Conservation (phyloP, 2,113 vertebrate genomes). For the Terrapene triunguis region DNA sequence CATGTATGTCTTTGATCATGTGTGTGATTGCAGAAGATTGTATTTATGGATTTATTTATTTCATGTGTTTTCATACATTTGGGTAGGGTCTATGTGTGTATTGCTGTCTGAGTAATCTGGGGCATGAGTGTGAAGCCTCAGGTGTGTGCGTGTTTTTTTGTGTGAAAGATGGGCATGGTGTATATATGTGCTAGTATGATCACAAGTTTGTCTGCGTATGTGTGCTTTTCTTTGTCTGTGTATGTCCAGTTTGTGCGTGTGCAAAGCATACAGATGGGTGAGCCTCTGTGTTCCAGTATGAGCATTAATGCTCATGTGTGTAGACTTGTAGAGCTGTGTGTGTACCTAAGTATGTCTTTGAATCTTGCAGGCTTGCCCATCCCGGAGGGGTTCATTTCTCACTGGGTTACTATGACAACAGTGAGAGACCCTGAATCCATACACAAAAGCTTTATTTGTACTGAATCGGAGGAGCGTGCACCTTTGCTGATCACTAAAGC, state of each 20-base stretch:
- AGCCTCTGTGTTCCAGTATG: not conserved
- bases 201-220: not conserved
- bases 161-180: not conserved
- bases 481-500: not conserved
- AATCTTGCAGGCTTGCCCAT: not conserved
- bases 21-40: not conserved
- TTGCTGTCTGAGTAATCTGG: not conserved
- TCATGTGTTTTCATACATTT: not conserved
- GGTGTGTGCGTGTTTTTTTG: not conserved
- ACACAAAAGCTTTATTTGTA: slow-evolving; percentile 54
- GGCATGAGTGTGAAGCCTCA: not conserved
- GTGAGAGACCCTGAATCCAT: slow-evolving; percentile 30
- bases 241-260: not conserved
- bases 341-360: fast-evolving
- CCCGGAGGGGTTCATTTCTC: slow-evolving; percentile 43
- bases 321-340: fast-evolving
- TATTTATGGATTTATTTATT: not conserved
- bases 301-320: not conserved
- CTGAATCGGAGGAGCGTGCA: not conserved
- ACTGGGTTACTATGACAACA: slow-evolving; percentile 70
- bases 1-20: not conserved
- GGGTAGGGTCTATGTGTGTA: not conserved
- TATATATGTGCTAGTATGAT: not conserved
- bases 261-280: not conserved
- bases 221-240: not conserved